A percentile compares a stretch with the other conserved stretches of the same genome.
Evolutionary conservation across 2,888 invertebrate species (phyloP).

Genomic region (Pelosia muscerda): DNA sequence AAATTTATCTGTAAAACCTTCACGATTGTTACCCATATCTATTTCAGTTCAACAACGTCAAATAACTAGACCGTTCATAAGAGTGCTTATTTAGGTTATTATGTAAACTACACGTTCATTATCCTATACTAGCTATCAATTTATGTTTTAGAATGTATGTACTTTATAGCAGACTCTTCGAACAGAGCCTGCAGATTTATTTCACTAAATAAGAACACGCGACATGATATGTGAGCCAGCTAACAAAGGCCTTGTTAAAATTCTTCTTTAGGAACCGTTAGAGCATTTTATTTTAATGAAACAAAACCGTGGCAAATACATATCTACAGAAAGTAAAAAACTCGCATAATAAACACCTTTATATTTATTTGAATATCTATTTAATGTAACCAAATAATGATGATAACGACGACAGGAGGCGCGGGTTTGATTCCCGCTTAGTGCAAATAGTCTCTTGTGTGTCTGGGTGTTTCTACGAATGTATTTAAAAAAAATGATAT

Average conservation of each 20-base stretch:
- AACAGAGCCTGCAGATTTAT: constrained; percentile 47
- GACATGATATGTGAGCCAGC: constrained; percentile 57
- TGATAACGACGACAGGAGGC: too few species aligned
- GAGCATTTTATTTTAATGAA: constrained; percentile 70
- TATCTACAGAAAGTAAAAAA: neutral
- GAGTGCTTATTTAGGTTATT: neutral
- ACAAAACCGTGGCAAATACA: constrained; percentile 60
- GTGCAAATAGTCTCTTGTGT: too few species aligned
- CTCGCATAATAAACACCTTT: neutral
- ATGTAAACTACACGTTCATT: neutral
- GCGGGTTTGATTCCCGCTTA: too few species aligned
- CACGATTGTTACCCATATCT: neutral
- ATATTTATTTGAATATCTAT: constrained; percentile 4
- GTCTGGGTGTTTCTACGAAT: too few species aligned
- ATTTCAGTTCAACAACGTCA: neutral
- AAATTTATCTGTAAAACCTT: neutral
- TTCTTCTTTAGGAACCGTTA: constrained; percentile 71
- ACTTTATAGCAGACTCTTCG: constrained; percentile 22
- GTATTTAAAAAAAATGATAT: too few species aligned
- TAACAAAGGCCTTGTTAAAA: constrained; percentile 84
- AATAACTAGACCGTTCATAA: neutral
- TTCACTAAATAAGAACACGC: constrained; percentile 48
- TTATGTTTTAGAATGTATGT: neutral
- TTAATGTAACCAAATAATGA: too few species aligned
- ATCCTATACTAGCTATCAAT: neutral